phyloP scores from a whole-genome alignment of 2,888 invertebrate species.

The Agrotis clavis region DNA sequence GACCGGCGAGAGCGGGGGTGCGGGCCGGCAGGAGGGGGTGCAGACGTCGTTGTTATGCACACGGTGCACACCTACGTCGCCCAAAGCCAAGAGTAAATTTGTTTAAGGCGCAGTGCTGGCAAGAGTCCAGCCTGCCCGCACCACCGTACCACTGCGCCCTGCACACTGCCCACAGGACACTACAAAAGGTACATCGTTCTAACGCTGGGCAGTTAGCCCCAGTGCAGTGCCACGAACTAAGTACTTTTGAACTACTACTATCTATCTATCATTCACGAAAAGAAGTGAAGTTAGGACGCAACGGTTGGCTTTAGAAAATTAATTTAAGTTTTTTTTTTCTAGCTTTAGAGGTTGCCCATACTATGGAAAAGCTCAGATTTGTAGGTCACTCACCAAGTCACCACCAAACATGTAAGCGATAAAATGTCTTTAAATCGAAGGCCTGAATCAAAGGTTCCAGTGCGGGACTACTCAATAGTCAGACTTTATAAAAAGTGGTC shows the following conservation, averaged over 20 bases:
- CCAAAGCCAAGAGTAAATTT: conserved; percentile 60
- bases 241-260: too few species aligned
- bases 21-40: neutral
- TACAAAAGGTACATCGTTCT: conserved; percentile 21
- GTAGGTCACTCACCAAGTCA: too few species aligned
- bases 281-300: neutral
- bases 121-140: conserved; percentile 39
- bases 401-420: too few species aligned
- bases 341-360: neutral
- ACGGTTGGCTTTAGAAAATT: neutral
- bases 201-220: neutral
- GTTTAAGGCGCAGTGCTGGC: conserved; percentile 59
- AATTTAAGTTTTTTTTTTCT: neutral
- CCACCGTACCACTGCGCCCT: neutral
- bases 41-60: conserved; percentile 54
- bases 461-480: neutral
- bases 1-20: conserved; percentile 5
- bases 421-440: neutral
- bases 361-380: neutral
- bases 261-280: too few species aligned
- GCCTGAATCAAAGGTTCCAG: neutral
- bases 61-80: conserved; percentile 55
- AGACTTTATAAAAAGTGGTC: neutral
- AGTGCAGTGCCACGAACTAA: neutral
- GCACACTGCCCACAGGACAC: neutral